phyloP scores from a whole-genome alignment of 1,140 invertebrate species.

The Vollenhovia emeryi region DNA sequence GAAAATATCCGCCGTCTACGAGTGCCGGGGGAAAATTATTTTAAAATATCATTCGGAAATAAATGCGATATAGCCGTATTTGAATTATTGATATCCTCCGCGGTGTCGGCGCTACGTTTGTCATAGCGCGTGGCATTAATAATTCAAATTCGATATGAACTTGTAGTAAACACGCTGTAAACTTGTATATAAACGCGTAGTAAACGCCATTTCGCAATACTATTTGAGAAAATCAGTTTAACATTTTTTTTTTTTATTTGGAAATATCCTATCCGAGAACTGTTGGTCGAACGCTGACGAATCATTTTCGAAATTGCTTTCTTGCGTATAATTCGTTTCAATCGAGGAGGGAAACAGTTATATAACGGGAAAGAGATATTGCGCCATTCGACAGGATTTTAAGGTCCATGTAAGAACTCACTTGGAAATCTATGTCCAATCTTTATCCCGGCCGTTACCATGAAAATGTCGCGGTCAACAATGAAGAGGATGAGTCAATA shows the following conservation, averaged over 20 bases:
- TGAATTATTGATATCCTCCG: not conserved
- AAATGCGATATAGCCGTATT: not conserved
- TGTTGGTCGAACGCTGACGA: slow-evolving; percentile 6
- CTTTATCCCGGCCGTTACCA: slow-evolving; percentile 49
- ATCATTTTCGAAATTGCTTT: slow-evolving; percentile 36
- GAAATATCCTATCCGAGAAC: not conserved
- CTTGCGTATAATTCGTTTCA: slow-evolving; percentile 30
- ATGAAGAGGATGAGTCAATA: slow-evolving; percentile 61
- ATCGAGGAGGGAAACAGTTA: slow-evolving; percentile 26
- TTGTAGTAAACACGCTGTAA: not conserved
- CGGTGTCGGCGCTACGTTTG: not conserved
- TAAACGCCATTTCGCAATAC: not conserved
- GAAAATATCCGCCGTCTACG: not conserved
- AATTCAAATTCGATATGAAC: not conserved
- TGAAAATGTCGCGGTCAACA: slow-evolving; percentile 55
- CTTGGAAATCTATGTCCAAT: slow-evolving; percentile 53
- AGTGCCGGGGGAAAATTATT: not conserved
- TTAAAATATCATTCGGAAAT: not conserved
- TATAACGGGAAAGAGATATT: slow-evolving; percentile 43
- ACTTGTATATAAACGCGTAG: not conserved
- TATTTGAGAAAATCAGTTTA: not conserved
- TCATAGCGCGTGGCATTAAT: not conserved
- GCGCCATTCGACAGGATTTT: slow-evolving; percentile 35
- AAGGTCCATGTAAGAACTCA: slow-evolving; percentile 49
- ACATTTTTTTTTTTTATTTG: not conserved